Evolutionary conservation across 1,140 invertebrate species (phyloP), one percentile per base, ranked within the genome.

Genomic region (Orussus abietinus): DNA sequence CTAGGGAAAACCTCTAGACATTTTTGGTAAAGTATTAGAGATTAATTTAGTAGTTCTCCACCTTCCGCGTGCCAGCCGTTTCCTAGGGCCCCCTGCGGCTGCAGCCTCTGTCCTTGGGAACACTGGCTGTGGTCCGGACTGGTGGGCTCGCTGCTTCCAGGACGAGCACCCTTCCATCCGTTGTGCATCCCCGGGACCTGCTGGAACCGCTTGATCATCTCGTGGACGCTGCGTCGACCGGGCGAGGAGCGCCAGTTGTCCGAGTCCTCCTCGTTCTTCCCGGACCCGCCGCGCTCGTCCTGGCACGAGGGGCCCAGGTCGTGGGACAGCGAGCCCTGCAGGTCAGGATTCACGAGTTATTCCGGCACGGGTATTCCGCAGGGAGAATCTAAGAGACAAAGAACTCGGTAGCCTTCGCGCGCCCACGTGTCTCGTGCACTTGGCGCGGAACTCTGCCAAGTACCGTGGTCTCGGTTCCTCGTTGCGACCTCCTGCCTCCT

Each of bases 141-240:
- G 21, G 51, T 51, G 1, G 51, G 51, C 25, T 63, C 61, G 45
- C 53, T 64, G 18, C 42, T 57, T 20, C 50, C 55, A 1, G 64
- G 61, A 32, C 49, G 49, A 9, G 51, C 35, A 10, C 28, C 25
- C 13, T 53, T 46, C 59, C 64, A 63, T 3, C 62, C 55, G 36
- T 58, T 60, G 38, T 66, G 62, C 43, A 62, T 57, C 17, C 62
- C 58, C 28, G 62, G 65, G 34, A 62, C 55, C 49, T 67, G 61
- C 32, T 67, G 66, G 53, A 69, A 66, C 22, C 62, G 44, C 30
- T 66, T 66, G 18, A 69, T 67, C 57, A 69, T 69, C 32, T 69
- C 66, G 22, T 69, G 66, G 3, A 69, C 66, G 32, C 63, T 66
- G 5, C 63, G 47, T 5, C 66, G 51, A 25, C 51, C 53, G 0